Conservation (phyloP, 2,113 vertebrate genomes). For the Pseudolaguvia tuberculata region DNA sequence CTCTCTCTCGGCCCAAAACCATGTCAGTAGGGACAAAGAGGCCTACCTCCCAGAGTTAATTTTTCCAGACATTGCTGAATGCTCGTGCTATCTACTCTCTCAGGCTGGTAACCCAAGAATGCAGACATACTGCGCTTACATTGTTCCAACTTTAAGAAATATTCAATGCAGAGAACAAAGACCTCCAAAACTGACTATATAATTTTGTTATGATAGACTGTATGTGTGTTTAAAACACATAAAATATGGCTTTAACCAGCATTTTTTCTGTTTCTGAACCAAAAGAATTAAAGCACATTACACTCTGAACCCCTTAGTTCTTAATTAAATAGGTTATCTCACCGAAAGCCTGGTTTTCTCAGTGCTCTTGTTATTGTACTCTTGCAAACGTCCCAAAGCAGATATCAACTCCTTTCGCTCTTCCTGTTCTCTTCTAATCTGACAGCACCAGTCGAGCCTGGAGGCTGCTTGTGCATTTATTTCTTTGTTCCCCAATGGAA, state of each 20-base stretch:
- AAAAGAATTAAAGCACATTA: not conserved
- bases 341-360: slow-evolving; percentile 14
- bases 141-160: slow-evolving; percentile 53
- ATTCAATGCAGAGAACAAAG: slow-evolving; percentile 42
- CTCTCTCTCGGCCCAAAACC: slow-evolving; percentile 37
- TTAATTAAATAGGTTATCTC: slow-evolving; percentile 39
- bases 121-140: slow-evolving; percentile 51
- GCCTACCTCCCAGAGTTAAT: slow-evolving; percentile 51
- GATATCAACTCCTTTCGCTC: slow-evolving; percentile 34
- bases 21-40: slow-evolving; percentile 50
- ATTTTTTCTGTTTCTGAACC: not conserved
- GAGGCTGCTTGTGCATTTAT: slow-evolving; percentile 33
- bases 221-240: not conserved
- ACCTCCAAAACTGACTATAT: slow-evolving; percentile 32
- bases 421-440: slow-evolving; percentile 37
- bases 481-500: slow-evolving; percentile 34
- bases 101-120: slow-evolving; percentile 60
- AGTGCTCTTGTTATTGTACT: slow-evolving; percentile 41
- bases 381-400: slow-evolving; percentile 28
- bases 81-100: slow-evolving; percentile 56
- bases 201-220: not conserved
- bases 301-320: slow-evolving; percentile 24
- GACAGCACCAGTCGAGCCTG: slow-evolving; percentile 33
- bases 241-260: not conserved
- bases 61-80: slow-evolving; percentile 60